Evolutionary conservation across 2,113 vertebrate species (phyloP), one percentile per base, ranked within the genome.

Genomic region (Thinocorus orbignyianus): DNA sequence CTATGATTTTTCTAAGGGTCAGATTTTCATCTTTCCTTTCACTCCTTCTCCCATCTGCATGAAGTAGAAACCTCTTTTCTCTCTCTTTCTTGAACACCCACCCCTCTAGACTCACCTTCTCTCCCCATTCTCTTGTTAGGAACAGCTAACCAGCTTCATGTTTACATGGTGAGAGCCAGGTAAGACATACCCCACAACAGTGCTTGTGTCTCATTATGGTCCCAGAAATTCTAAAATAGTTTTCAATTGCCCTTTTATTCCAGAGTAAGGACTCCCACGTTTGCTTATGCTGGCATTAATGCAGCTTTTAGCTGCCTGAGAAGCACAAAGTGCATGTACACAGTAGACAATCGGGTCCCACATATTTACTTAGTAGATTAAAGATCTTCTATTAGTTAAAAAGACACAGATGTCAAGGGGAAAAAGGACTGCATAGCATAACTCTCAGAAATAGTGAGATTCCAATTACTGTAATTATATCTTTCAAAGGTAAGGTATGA

Each of bases 401-500:
- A 96, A 95, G 91, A 96, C 82, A 95, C 74, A 94, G 93, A 96
- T 95, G 94, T 72, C 88, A 92, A 90, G 62, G 90, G 44, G 61
- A 9, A 80, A 93, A 77, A 62, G 28, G 89, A 88, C 83, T 84
- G 89, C 83, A 83, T 76, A 95, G 92, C 87, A 90, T 85, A 95
- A 52, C 64, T 86, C 79, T 97, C 62, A 60, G 89, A 96, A 97
- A 96, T 91, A 96, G 74, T 96, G 93, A 79, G 86, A 90, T 95
- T 97, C 87, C 94, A 96, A 98, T 97, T 96, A 97, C 90, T 96
- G 61, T 97, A 98, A 98, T 98, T 98, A 97, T 96, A 97, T 96
- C 94, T 95, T 98, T 96, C 93, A 94, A 97, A 95, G 68, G 80
- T 87, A 90, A 96, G 94, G 76, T 94, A 94, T 83, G 74, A 91